phyloP scores from a whole-genome alignment of 2,888 invertebrate genomes.

The Leptinotarsa juncta region DNA sequence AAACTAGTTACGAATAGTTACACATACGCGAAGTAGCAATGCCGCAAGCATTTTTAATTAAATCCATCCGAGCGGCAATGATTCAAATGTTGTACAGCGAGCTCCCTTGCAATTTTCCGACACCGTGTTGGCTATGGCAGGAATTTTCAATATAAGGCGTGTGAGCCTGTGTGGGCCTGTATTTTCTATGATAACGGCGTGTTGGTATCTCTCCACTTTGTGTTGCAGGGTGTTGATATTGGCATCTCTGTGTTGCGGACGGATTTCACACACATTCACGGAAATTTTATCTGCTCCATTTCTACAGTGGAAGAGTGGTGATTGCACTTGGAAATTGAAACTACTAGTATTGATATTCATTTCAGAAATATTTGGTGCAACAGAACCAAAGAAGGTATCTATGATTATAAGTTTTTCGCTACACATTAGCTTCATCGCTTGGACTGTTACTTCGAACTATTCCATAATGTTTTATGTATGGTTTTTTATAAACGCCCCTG shows the following conservation, averaged over 20 bases:
- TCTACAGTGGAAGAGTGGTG: not conserved
- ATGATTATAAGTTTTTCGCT: too few relatives aligned
- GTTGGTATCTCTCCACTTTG: conserved; percentile 31
- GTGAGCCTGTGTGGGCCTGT: conserved; percentile 17
- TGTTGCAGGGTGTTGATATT: conserved; percentile 32
- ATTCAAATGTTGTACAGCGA: conserved; percentile 33
- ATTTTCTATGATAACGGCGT: conserved; percentile 26
- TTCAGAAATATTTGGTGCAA: too few relatives aligned
- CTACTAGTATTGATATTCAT: too few relatives aligned
- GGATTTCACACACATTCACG: conserved; percentile 21
- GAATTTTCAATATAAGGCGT: conserved; percentile 40
- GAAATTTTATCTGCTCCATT: not conserved
- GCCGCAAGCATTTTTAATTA: conserved; percentile 34
- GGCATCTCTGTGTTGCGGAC: conserved; percentile 29
- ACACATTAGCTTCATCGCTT: too few relatives aligned
- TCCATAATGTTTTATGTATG: too few relatives aligned
- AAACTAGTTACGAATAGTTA: not conserved
- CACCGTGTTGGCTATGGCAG: conserved; percentile 30
- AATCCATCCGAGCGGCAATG: conserved; percentile 31
- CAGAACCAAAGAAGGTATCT: too few relatives aligned
- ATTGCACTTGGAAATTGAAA: too few relatives aligned
- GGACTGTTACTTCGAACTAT: too few relatives aligned
- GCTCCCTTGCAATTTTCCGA: conserved; percentile 30
- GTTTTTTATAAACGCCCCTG: too few relatives aligned
- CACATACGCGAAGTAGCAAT: conserved; percentile 11